These are phyloP conservation scores for Manis pentadactyla DNA, from an alignment of 2,797 vertebrate genomes.

Conservation along the genomic window DNA sequence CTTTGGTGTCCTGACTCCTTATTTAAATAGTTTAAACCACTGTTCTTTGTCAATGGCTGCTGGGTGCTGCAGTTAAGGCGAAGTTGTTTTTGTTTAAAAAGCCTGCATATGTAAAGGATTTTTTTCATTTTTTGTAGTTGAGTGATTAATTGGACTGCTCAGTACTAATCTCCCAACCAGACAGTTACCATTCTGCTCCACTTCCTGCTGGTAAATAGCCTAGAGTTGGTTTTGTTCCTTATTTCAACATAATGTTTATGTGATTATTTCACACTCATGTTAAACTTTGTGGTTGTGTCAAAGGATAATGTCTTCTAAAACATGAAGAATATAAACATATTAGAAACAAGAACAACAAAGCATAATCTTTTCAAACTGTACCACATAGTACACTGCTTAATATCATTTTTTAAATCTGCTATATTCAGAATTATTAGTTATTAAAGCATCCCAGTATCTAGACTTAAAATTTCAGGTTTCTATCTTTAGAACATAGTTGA, in stretches of 20 bases:
- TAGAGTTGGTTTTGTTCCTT: conserved; percentile 16
- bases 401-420: neutral
- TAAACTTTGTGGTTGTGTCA: conserved; percentile 10
- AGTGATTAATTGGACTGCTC: neutral
- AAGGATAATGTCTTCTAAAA: neutral
- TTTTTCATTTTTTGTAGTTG: neutral
- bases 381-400: neutral
- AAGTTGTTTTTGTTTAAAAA: neutral
- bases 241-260: neutral
- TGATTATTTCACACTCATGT: neutral
- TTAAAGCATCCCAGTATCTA: neutral
- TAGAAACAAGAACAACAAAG: neutral
- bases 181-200: neutral
- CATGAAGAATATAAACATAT: neutral
- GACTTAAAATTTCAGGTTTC: neutral
- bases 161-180: neutral
- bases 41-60: neutral
- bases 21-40: neutral
- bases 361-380: neutral
- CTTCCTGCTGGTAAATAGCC: neutral
- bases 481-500: neutral
- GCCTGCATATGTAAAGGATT: neutral
- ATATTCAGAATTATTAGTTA: neutral
- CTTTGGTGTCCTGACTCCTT: neutral
- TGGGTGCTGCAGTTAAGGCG: neutral